These are phyloP conservation scores for Athalia cordata DNA, from an alignment of 2,888 invertebrate species.

Conservation along the genomic window DNA sequence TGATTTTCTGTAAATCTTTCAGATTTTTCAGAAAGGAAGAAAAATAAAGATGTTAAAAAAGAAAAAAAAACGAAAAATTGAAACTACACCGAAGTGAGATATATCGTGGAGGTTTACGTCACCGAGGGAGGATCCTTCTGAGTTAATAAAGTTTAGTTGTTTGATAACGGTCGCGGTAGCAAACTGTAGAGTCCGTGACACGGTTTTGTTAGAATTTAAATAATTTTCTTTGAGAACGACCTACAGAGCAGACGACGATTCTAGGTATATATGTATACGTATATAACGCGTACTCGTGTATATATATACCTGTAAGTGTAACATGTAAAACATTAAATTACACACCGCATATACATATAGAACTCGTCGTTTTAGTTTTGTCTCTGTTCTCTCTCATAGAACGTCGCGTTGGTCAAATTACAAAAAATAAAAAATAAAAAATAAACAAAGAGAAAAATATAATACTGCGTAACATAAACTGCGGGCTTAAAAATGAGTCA, in stretches of 20 bases:
- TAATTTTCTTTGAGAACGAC: constrained; percentile 15
- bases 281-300: background rate
- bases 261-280: background rate
- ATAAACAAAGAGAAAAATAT: background rate
- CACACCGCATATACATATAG: background rate
- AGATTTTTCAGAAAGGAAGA: too few species aligned
- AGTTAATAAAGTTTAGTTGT: background rate
- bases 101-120: background rate
- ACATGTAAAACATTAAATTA: background rate
- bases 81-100: too few species aligned
- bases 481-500: background rate
- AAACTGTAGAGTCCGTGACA: constrained; percentile 21
- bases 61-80: too few species aligned
- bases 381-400: too few species aligned
- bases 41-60: too few species aligned
- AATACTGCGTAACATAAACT: background rate
- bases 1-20: too few species aligned
- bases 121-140: background rate
- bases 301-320: background rate
- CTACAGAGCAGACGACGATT: background rate
- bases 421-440: background rate
- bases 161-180: background rate
- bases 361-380: too few species aligned
- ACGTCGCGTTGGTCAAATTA: too few species aligned
- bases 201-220: constrained; percentile 34